Base-by-base conservation (phyloP, 1,140 invertebrate genomes). In the Eriosoma lanigerum region DNA sequence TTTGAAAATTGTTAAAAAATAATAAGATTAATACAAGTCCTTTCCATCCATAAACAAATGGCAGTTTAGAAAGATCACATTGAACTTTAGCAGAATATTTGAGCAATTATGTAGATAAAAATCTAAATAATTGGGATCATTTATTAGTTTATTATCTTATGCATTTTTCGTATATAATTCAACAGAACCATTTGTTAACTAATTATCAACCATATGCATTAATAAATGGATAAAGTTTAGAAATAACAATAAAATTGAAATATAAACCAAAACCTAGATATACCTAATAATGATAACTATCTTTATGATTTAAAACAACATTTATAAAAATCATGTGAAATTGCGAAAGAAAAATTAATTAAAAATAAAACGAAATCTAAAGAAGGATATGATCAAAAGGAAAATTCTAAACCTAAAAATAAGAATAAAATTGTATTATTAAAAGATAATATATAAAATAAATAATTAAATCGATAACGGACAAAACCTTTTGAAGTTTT, bases 111-210 rank as follows among this genome's bases (percentile, higher is more conserved):
- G 81, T 86, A 12, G 84, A 83, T 24, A 17, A 82, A n/a, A 81
- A 84, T 44, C 84, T 84, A 21, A 83, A 60, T 19, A 84, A 88
- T 81, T 89, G 88, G 88, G 86, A 88, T 15, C 73, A 81, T 19
- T 80, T 56, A 13, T 19, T n/a, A n/a, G n/a, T n/a, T n/a, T n/a
- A n/a, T n/a, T 87, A 2, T 83, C 83, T 4, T 85, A 85, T 19
- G 86, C 86, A 1, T 84, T 85, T 9, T 87, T 87, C 81, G 84
- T 84, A 15, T 86, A 87, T 78, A 89, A 88, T 52, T 86, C 86
- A 0, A 83, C 86, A 17, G 48, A n/a, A 84, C 2, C 87, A 89
- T 76, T 81, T 81, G 58, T 82, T 84, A 0, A 88, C 85, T 0
- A 82, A 84, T 13, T 86, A 83, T 81, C 82, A 85, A 17, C 86